phyloP scores from a whole-genome alignment of 2,113 vertebrate species.

The Pipa parva region DNA sequence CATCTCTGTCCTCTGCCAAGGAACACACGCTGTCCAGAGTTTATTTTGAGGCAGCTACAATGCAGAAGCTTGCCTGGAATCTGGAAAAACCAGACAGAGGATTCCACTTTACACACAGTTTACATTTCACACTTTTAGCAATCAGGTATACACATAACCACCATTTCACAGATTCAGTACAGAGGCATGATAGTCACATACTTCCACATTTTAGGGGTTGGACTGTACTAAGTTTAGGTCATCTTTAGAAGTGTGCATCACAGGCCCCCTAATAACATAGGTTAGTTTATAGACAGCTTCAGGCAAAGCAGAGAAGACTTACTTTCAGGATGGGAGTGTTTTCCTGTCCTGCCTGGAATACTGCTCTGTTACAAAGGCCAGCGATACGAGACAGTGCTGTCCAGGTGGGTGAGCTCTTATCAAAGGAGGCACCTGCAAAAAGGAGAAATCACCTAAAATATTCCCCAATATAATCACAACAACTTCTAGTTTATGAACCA shows the following conservation, averaged over 20 bases:
- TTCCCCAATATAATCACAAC: no score
- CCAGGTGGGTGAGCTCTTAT: constrained; percentile 71
- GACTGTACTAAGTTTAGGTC: not conserved
- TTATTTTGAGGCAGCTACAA: no score
- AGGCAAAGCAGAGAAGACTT: not conserved
- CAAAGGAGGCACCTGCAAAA: constrained; percentile 67
- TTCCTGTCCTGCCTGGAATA: constrained; percentile 74
- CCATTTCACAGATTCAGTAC: no score
- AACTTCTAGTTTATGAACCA: no score
- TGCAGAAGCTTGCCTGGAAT: not conserved
- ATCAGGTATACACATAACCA: no score
- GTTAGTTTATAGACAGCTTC: no score
- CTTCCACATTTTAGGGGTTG: no score
- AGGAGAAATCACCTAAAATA: no score
- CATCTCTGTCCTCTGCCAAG: no score
- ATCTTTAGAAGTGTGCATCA: not conserved
- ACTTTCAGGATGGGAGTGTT: constrained; percentile 74
- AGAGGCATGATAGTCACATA: no score
- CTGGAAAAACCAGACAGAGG: not conserved
- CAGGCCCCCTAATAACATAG: not conserved
- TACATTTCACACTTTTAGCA: no score
- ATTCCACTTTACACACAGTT: not conserved
- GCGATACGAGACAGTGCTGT: constrained; percentile 65
- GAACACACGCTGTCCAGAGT: no score
- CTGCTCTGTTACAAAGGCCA: constrained; percentile 72